These are phyloP conservation scores for Protaetia brevitarsis DNA, from an alignment of 1,140 invertebrate species.

Conservation along the genomic window DNA sequence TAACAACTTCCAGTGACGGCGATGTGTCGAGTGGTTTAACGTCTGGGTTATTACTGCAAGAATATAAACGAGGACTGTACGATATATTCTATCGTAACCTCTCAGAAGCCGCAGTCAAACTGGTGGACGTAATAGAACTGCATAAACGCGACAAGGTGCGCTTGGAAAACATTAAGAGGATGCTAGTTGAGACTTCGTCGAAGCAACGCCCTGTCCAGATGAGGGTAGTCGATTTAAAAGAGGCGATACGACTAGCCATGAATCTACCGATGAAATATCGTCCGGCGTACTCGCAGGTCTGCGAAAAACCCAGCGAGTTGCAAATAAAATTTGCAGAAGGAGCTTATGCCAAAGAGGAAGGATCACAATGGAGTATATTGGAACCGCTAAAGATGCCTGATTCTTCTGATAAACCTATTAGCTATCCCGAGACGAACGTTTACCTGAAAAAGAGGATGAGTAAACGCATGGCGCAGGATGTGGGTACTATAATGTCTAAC, in stretches of 20 bases:
- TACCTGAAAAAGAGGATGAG: background rate
- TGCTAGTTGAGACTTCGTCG: background rate
- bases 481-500: conserved; percentile 14
- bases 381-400: background rate
- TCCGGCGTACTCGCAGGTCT: background rate
- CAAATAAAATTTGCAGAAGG: background rate
- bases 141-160: background rate
- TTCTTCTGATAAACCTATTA: background rate
- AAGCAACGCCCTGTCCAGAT: conserved; percentile 5
- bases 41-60: background rate
- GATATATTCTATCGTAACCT: background rate
- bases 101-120: background rate
- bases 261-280: background rate
- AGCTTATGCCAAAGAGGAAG: background rate
- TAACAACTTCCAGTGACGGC: background rate
- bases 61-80: conserved; percentile 6
- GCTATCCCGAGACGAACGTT: background rate
- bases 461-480: background rate
- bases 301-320: background rate
- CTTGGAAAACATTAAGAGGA: background rate
- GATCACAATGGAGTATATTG: conserved; percentile 12
- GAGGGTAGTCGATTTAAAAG: background rate
- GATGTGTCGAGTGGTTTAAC: background rate
- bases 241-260: background rate
- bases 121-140: background rate